Conservation (phyloP, 1,140 invertebrate genomes). For the Drosophila setifemur region DNA sequence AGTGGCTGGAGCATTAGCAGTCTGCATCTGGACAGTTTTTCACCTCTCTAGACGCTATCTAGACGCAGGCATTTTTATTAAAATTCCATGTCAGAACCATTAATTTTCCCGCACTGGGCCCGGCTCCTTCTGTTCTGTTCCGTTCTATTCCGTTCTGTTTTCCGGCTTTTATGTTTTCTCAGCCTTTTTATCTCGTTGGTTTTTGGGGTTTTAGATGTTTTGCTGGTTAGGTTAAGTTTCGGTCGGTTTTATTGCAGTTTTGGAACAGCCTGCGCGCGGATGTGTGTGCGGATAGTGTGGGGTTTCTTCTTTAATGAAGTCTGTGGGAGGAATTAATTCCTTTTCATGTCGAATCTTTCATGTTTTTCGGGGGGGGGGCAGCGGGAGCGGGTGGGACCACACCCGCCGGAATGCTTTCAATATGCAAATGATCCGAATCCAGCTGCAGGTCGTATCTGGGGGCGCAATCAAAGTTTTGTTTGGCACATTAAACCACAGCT, state of each 20-base stretch:
- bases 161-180: constrained; percentile 23
- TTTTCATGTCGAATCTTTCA: constrained; percentile 43
- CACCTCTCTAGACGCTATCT: constrained; percentile 68
- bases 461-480: constrained; percentile 70
- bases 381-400: too few species aligned
- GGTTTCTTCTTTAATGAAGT: constrained; percentile 21
- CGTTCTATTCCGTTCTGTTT: constrained; percentile 13
- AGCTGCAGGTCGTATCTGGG: constrained; percentile 19
- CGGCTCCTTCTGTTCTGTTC: too few species aligned
- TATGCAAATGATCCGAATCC: constrained; percentile 50
- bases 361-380: constrained; percentile 12
- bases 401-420: constrained; percentile 5
- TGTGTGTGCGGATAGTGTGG: not conserved
- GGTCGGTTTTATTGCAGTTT: constrained; percentile 30
- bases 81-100: constrained; percentile 75
- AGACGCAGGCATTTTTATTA: constrained; percentile 79
- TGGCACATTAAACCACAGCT: constrained; percentile 73
- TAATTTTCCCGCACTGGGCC: constrained; percentile 70
- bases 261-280: constrained; percentile 19
- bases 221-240: constrained; percentile 24
- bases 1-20: constrained; percentile 33
- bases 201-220: constrained; percentile 15
- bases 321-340: constrained; percentile 27
- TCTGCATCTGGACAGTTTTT: constrained; percentile 70
- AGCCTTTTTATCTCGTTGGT: not conserved